Base-by-base conservation (phyloP, 2,797 vertebrate genomes). In the Atherinosoma microstoma region DNA sequence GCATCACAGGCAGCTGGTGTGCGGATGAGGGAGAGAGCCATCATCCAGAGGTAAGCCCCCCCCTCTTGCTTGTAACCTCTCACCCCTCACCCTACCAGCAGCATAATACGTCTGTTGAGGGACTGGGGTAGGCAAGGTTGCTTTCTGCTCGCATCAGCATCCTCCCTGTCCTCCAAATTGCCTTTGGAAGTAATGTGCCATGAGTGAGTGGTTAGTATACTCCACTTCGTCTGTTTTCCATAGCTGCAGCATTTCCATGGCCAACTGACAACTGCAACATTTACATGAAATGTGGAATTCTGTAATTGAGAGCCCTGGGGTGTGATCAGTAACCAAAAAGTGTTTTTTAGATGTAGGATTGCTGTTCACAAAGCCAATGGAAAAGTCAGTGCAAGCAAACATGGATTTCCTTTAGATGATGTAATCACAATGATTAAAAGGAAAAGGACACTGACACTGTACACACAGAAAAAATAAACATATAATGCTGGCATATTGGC, bases 81-180 rank as follows among this genome's bases (percentile, higher is more conserved):
- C 84, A 91, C 89, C 91, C 82, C 58, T 90, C 89, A 92, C 90
- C 91, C 83, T 65, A 76, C 84, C 88, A 86, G 85, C 91, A 88
- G 87, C 83, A 88, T 84, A 90, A 89, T 90, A 83, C 62, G 80
- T 89, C 88, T 87, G 91, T 80, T 85, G 77, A 88, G 81, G 79
- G 70, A 83, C 40, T 29, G 2, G 57, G 80, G 76, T 72, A 58
- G 79, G 83, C 80, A 80, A 80, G 80, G 85, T 77, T 79, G 82
- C 80, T 87, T 91, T 92, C 81, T 87, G 90, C 91, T 90, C 67
- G 2, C 90, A 84, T 91, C 90, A 92, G 92, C 92, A 90, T 88
- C 85, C 79, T 88, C 67, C 77, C 85, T 84, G 88, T 89, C 84
- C 83, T 89, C 78, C 84, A 87, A 73, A 83, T 79, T 84, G 87